Conservation (phyloP, 2,888 invertebrate genomes). For the Scaptomyza tumidula region DNA sequence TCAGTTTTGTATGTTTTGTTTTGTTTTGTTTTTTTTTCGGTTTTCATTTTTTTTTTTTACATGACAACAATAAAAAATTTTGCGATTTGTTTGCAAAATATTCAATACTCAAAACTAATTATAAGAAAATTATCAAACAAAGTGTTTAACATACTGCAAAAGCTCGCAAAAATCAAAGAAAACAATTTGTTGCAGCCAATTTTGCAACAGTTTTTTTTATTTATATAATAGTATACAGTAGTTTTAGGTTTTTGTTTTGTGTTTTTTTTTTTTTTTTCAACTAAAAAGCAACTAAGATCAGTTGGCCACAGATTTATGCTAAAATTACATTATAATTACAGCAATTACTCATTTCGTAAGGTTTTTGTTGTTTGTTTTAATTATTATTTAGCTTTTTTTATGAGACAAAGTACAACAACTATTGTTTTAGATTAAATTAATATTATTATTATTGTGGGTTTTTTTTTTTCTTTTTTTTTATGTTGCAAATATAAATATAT, state of each 20-base stretch:
- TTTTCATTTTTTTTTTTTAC: slow-evolving; percentile 58
- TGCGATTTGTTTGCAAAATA: slow-evolving; percentile 60
- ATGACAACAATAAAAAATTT: slow-evolving; percentile 68
- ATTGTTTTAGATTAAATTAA: slow-evolving; percentile 34
- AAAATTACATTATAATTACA: slow-evolving; percentile 75
- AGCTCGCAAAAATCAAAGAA: slow-evolving; percentile 78
- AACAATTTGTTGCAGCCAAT: slow-evolving; percentile 70
- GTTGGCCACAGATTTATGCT: slow-evolving; percentile 67
- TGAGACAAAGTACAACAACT: slow-evolving; percentile 81
- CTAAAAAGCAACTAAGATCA: slow-evolving; percentile 74
- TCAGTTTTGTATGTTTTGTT: slow-evolving; percentile 68
- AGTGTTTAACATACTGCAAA: slow-evolving; percentile 71
- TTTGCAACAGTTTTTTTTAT: slow-evolving; percentile 43
- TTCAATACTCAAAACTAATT: slow-evolving; percentile 65
- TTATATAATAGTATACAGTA: slow-evolving; percentile 19
- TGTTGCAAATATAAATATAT: slow-evolving; percentile 48
- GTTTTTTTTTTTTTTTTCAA: slow-evolving; percentile 50
- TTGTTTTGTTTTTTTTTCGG: slow-evolving; percentile 34
- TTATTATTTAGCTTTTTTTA: slow-evolving; percentile 51
- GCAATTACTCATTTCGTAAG: slow-evolving; percentile 48
- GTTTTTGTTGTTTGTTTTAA: slow-evolving; percentile 43
- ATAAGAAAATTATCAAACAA: slow-evolving; percentile 68
- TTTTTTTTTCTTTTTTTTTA: slow-evolving; percentile 29
- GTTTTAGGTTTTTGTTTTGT: slow-evolving; percentile 14
- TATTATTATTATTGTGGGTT: slow-evolving; percentile 5